Percentiles rank a stretch among this genome's conserved stretches.
Conservation (phyloP, 30 jellyfish, hydroid and myxozoan species). For the Cassiopea xamachana region DNA sequence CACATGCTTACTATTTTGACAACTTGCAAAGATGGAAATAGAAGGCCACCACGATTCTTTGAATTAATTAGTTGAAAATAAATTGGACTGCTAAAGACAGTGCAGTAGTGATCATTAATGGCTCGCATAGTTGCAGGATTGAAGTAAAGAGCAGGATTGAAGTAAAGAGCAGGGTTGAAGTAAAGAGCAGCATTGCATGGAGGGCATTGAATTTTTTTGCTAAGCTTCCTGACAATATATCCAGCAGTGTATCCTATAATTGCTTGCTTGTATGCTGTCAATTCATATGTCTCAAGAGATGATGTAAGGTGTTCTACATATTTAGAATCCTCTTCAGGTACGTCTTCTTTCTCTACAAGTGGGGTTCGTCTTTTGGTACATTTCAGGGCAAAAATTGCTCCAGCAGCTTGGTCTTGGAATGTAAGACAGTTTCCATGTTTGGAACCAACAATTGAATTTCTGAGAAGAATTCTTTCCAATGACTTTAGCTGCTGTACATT, state of each 20-base stretch:
- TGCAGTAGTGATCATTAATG: too few relatives aligned
- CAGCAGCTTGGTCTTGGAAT: slow-evolving; percentile 6
- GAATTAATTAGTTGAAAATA: too few relatives aligned
- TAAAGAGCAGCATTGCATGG: too few relatives aligned
- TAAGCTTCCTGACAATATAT: slow-evolving; percentile 27
- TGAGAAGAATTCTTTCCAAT: slow-evolving; percentile 39
- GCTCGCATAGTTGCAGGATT: too few relatives aligned
- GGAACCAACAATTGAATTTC: slow-evolving; percentile 37
- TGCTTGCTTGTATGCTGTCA: slow-evolving; percentile 41
- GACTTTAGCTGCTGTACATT: slow-evolving; percentile 47
- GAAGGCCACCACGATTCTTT: too few relatives aligned
- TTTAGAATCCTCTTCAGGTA: not conserved
- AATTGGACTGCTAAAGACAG: too few relatives aligned
- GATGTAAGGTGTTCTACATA: not conserved
- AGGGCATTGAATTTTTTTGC: slow-evolving; percentile 7
- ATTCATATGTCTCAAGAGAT: not conserved
- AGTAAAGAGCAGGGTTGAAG: too few relatives aligned
- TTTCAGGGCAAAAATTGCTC: slow-evolving; percentile 25
- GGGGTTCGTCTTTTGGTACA: slow-evolving; percentile 54
- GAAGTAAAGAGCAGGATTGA: too few relatives aligned
- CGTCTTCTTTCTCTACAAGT: slow-evolving; percentile 4
- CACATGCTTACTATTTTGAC: too few relatives aligned
- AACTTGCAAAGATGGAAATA: too few relatives aligned
- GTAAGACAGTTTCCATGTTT: too few relatives aligned
- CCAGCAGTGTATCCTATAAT: slow-evolving; percentile 62